Evolutionary conservation across 1,140 invertebrate species (phyloP).

Genomic region (Rhopalosiphum padi): DNA sequence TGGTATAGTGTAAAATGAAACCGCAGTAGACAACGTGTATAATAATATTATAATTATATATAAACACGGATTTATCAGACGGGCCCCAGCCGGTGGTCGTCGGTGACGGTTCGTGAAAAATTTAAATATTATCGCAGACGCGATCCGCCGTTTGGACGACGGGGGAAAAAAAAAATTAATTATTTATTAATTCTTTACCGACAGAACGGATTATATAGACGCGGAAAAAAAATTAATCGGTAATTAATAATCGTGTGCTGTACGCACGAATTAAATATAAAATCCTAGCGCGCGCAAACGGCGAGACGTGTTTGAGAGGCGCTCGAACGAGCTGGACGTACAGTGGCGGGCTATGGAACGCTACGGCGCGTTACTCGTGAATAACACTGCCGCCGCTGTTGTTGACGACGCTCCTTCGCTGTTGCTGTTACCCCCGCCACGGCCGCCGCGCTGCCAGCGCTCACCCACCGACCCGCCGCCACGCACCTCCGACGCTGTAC

Average conservation of each 20-base stretch:
- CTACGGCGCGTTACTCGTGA: constrained; percentile 49
- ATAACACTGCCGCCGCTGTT: constrained; percentile 5
- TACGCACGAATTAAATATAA: not conserved
- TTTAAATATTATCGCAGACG: not conserved
- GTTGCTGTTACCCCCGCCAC: constrained; percentile 35
- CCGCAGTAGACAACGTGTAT: not conserved
- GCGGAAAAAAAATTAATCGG: not conserved
- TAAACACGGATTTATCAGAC: not conserved
- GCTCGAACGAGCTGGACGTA: not conserved
- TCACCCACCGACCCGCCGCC: not conserved
- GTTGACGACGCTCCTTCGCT: constrained; percentile 28
- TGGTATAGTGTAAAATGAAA: too few relatives aligned
- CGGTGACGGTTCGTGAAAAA: not conserved
- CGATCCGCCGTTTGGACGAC: not conserved
- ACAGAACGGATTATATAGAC: not conserved
- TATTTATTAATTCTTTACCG: not conserved
- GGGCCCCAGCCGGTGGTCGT: not conserved
- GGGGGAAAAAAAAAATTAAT: not conserved
- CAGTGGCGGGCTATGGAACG: not conserved
- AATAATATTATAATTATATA: not conserved
- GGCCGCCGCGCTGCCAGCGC: not conserved
- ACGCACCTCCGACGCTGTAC: not conserved
- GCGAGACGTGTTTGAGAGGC: not conserved
- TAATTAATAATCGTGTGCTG: not conserved
- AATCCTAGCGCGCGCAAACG: constrained; percentile 32